A percentile compares a stretch with the other conserved stretches of the same genome.
Evolutionary conservation across 2,113 vertebrate species (phyloP).

Genomic region (Misgurnus anguillicaudatus): DNA sequence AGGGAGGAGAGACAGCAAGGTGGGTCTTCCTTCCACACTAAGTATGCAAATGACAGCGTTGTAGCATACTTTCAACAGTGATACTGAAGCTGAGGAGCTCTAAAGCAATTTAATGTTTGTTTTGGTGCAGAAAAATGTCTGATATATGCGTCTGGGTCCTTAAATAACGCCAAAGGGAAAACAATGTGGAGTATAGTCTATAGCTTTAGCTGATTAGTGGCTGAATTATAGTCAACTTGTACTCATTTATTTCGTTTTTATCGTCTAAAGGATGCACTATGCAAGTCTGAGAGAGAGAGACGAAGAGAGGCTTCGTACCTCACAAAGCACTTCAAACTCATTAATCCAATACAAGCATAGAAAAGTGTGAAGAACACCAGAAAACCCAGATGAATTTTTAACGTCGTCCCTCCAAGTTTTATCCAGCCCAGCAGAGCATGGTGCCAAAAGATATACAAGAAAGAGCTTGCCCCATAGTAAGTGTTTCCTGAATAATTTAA

Average conservation of each 20-base stretch:
- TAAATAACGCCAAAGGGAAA: neutral
- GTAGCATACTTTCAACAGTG: constrained; percentile 12
- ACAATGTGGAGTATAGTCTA: neutral
- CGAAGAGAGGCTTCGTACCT: constrained; percentile 50
- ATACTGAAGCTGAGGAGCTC: neutral
- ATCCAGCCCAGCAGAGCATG: constrained; percentile 63
- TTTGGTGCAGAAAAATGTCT: neutral
- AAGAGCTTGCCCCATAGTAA: constrained; percentile 71
- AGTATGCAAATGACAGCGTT: constrained; percentile 36
- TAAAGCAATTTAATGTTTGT: constrained; percentile 17
- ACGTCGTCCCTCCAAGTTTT: constrained; percentile 53
- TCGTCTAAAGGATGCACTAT: neutral
- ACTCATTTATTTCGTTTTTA: neutral
- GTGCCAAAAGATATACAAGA: constrained; percentile 70
- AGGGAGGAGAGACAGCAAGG: constrained; percentile 59
- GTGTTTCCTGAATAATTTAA: constrained; percentile 76
- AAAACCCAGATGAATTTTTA: constrained; percentile 68
- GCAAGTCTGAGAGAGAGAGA: neutral
- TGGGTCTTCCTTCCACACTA: constrained; percentile 64
- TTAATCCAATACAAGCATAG: constrained; percentile 66
- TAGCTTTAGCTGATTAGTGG: neutral
- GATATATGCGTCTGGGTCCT: too few relatives aligned
- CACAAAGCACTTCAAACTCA: constrained; percentile 55
- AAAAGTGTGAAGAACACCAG: constrained; percentile 62
- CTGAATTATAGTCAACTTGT: constrained; percentile 11